A percentile compares a stretch with the other conserved stretches of the same genome.
phyloP scores from a whole-genome alignment of 1,140 invertebrate species.

The Pseudomyrmex sp. region DNA sequence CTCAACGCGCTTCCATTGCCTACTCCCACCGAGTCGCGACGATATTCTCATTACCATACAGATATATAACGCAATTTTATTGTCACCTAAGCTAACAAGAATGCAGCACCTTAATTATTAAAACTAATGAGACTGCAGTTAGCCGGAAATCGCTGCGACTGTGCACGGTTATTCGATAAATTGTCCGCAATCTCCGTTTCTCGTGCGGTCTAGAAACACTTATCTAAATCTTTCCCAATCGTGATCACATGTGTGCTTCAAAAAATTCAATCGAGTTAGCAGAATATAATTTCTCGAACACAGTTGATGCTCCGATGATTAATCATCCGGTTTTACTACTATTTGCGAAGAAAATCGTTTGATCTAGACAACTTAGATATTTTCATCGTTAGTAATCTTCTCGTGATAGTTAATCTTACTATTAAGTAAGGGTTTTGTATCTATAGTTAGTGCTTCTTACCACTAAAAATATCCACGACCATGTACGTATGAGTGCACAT shows the following conservation, averaged over 20 bases:
- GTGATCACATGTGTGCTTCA: conserved; percentile 71
- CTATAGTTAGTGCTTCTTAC: conserved; percentile 58
- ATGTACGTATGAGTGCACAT: conserved; percentile 57
- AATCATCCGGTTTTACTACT: conserved; percentile 28
- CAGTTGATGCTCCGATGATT: conserved; percentile 34
- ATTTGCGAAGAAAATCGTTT: conserved; percentile 17
- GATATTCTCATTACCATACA: conserved; percentile 56
- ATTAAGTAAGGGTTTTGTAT: conserved; percentile 52
- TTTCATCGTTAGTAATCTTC: conserved; percentile 50
- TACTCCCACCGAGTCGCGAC: not conserved
- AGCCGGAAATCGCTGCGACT: not conserved
- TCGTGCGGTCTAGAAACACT: conserved; percentile 61
- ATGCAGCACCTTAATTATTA: conserved; percentile 56
- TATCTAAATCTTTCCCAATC: conserved; percentile 67
- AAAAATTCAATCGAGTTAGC: conserved; percentile 76
- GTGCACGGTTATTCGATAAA: conserved; percentile 29
- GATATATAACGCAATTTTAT: conserved; percentile 53
- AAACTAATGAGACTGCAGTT: conserved; percentile 47
- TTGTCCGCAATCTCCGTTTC: conserved; percentile 44
- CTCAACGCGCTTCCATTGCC: not conserved
- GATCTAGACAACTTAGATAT: conserved; percentile 30
- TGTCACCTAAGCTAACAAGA: conserved; percentile 46
- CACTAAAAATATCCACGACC: conserved; percentile 56
- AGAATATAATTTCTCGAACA: conserved; percentile 70
- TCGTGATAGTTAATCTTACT: conserved; percentile 50